phyloP scores from a whole-genome alignment of 2,113 vertebrate genomes.

The Mus spicilegus region DNA sequence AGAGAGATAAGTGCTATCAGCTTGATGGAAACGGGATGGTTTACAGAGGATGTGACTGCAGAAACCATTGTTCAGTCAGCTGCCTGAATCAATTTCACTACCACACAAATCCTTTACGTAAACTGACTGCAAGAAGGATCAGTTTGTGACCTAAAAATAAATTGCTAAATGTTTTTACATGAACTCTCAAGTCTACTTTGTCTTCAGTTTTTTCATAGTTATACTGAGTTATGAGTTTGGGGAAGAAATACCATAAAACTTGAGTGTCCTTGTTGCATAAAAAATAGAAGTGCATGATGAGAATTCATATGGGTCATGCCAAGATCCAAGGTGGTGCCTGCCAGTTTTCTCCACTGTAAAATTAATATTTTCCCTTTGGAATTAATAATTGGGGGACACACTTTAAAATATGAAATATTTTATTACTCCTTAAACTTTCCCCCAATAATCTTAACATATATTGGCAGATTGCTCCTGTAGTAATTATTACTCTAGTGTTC shows the following conservation, averaged over 20 bases:
- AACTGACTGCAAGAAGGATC: neutral
- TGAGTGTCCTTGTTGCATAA: neutral
- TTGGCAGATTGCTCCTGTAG: neutral
- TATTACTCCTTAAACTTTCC: neutral
- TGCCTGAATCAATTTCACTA: conserved; percentile 43
- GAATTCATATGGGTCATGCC: neutral
- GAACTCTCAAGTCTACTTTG: neutral
- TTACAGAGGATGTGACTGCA: conserved; percentile 24
- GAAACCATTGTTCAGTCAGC: conserved; percentile 39
- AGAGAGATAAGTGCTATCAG: conserved; percentile 5
- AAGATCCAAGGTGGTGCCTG: neutral
- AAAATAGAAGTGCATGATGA: neutral
- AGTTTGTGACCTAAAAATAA: conserved; percentile 20
- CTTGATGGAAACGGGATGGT: neutral
- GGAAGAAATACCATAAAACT: neutral
- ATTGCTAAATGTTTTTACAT: neutral
- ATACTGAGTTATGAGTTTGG: neutral
- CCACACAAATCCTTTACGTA: conserved; percentile 6
- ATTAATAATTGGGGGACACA: neutral
- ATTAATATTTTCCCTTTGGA: neutral
- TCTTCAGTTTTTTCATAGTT: neutral
- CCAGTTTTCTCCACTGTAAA: neutral
- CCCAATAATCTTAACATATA: neutral
- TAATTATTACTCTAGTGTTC: neutral
- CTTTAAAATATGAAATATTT: neutral